phyloP scores from a whole-genome alignment of 2,113 vertebrate genomes.

The Pachycephala philippinensis region DNA sequence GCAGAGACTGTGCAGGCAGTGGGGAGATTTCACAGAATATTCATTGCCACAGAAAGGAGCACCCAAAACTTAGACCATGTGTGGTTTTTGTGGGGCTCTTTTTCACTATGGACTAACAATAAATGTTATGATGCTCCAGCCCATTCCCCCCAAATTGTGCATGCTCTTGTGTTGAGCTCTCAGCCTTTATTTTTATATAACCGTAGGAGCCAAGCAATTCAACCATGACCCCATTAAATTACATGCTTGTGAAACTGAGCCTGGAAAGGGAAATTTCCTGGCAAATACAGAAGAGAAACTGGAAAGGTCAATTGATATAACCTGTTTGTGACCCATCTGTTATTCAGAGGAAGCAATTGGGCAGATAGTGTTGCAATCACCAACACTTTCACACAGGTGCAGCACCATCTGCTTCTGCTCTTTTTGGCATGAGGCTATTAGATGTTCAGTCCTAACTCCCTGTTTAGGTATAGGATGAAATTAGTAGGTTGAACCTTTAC shows the following conservation, averaged over 20 bases:
- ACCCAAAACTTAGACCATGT: neutral
- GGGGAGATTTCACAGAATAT: neutral
- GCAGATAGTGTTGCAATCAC: constrained; percentile 27
- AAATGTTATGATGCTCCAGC: neutral
- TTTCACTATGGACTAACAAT: neutral
- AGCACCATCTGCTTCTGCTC: constrained; percentile 16
- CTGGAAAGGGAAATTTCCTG: constrained; percentile 47
- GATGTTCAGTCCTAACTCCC: neutral
- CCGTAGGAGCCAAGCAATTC: neutral
- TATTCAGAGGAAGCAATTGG: constrained; percentile 19
- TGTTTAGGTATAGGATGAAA: neutral
- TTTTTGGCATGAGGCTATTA: neutral
- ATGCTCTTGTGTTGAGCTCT: neutral
- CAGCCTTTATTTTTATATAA: neutral
- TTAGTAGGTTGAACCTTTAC: neutral
- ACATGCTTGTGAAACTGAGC: neutral
- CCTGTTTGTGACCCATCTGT: constrained; percentile 25
- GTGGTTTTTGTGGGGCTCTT: neutral
- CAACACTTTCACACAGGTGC: neutral
- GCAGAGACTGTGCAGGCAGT: fast-evolving
- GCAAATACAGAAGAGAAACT: neutral
- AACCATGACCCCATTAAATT: neutral
- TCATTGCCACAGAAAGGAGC: neutral
- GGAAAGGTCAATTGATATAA: constrained; percentile 58
- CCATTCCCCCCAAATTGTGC: neutral